These are phyloP conservation scores for Lasioglossum figueresi DNA, from an alignment of 2,888 invertebrate genomes.

Conservation along the genomic window DNA sequence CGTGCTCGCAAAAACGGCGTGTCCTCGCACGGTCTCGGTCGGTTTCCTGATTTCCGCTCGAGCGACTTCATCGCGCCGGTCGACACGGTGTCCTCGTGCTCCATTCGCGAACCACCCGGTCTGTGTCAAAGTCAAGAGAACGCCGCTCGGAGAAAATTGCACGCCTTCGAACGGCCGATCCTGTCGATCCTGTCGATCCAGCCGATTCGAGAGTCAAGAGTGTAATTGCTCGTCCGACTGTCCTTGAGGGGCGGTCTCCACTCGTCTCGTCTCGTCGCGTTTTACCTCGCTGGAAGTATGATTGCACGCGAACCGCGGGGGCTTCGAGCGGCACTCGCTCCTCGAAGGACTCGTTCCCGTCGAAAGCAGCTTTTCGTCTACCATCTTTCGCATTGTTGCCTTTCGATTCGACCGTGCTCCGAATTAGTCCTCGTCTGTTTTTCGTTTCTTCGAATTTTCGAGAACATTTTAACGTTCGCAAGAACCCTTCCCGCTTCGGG, in stretches of 20 bases:
- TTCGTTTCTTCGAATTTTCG: background rate
- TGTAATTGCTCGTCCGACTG: constrained; percentile 32
- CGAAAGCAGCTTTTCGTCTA: background rate
- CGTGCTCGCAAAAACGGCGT: constrained; percentile 59
- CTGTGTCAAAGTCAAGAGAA: constrained; percentile 81
- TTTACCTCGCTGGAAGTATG: background rate
- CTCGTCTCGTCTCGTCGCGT: background rate
- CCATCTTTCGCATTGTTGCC: background rate
- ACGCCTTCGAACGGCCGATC: background rate
- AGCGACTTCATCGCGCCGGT: constrained; percentile 57
- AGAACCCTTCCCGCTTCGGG: background rate
- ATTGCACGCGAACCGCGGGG: background rate
- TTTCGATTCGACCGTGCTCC: no score
- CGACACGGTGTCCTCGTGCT: constrained; percentile 76
- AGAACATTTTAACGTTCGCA: no score
- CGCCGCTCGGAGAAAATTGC: constrained; percentile 39
- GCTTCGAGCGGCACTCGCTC: background rate
- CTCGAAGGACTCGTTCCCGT: background rate
- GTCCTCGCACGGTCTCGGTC: constrained; percentile 70
- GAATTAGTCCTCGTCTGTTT: background rate
- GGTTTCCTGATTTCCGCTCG: constrained; percentile 79
- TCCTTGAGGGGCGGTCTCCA: constrained; percentile 38
- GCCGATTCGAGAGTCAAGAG: background rate
- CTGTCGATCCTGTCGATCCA: background rate
- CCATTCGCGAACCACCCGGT: constrained; percentile 69